Evolutionary conservation across 64 coral and sea anemone species (phyloP).

Genomic region (Pocillopora verrucosa): DNA sequence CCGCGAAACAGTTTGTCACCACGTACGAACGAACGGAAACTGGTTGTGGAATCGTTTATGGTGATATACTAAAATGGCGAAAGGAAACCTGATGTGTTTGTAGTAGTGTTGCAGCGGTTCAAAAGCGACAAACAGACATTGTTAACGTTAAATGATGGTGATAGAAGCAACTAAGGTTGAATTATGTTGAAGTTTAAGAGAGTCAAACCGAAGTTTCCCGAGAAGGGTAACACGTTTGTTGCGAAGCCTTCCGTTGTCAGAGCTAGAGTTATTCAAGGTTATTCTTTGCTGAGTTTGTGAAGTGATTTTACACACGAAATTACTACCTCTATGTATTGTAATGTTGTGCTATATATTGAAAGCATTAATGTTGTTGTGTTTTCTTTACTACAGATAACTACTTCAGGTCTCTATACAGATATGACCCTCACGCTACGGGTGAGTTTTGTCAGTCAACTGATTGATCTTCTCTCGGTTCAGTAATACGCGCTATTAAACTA

Average conservation of each 20-base stretch:
- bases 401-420: slow-evolving; percentile 68
- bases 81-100: not conserved
- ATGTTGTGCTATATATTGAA: slow-evolving; percentile 15
- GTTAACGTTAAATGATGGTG: slow-evolving; percentile 2
- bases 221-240: not conserved
- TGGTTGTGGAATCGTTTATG: not conserved
- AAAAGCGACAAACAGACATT: slow-evolving; percentile 12
- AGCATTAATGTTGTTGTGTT: slow-evolving; percentile 34
- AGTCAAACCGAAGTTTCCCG: slow-evolving; percentile 45
- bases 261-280: slow-evolving; percentile 54
- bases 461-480: not conserved
- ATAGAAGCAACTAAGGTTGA: not conserved
- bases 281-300: not conserved
- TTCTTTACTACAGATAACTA: slow-evolving; percentile 63
- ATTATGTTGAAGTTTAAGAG: slow-evolving; percentile 70
- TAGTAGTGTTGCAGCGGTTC: not conserved
- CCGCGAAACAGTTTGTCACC: not conserved
- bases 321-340: not conserved
- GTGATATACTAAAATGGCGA: slow-evolving; percentile 10
- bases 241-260: not conserved
- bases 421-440: slow-evolving; percentile 52
- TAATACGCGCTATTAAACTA: not conserved
- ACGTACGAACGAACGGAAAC: not conserved
- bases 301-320: not conserved
- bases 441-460: not conserved